A percentile compares a stretch with the other conserved stretches of the same genome.
Evolutionary conservation across 2,797 vertebrate species (phyloP).

Genomic region (Apogon hyalosoma): DNA sequence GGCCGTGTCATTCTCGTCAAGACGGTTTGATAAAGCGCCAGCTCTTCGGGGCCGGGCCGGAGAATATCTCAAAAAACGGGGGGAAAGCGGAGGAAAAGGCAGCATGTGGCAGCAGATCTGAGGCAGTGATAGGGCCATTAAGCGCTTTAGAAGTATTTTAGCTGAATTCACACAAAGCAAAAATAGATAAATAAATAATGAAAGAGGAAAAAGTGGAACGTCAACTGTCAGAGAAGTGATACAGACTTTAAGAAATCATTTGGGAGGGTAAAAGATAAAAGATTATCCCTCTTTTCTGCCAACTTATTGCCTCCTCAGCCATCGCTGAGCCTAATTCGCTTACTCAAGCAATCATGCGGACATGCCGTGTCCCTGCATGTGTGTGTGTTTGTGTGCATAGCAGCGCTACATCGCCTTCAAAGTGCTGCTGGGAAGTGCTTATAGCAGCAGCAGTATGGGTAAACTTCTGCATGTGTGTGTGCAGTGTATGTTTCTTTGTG

Average conservation of each 20-base stretch:
- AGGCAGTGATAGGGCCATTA: slow-evolving; percentile 82
- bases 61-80: slow-evolving; percentile 74
- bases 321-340: slow-evolving; percentile 82
- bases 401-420: slow-evolving; percentile 46
- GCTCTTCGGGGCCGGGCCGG: slow-evolving; percentile 70
- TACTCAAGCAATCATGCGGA: slow-evolving; percentile 83
- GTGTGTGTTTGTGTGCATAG: slow-evolving; percentile 12
- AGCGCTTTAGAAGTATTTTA: slow-evolving; percentile 89
- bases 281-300: slow-evolving; percentile 84
- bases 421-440: slow-evolving; percentile 65
- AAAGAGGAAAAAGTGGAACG: slow-evolving; percentile 83
- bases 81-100: slow-evolving; percentile 61
- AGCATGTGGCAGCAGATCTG: slow-evolving; percentile 86
- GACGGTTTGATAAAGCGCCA: slow-evolving; percentile 79
- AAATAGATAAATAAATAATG: slow-evolving; percentile 90
- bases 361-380: slow-evolving; percentile 34
- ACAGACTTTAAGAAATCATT: slow-evolving; percentile 87
- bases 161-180: slow-evolving; percentile 89
- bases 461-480: slow-evolving; percentile 33
- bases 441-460: slow-evolving; percentile 62
- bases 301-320: slow-evolving; percentile 84
- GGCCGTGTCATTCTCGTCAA: slow-evolving; percentile 85
- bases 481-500: slow-evolving; percentile 50
- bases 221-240: slow-evolving; percentile 86
- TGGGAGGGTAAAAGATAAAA: slow-evolving; percentile 84